phyloP scores from a whole-genome alignment of 2,113 vertebrate genomes.

The Mionectes macconnelli region DNA sequence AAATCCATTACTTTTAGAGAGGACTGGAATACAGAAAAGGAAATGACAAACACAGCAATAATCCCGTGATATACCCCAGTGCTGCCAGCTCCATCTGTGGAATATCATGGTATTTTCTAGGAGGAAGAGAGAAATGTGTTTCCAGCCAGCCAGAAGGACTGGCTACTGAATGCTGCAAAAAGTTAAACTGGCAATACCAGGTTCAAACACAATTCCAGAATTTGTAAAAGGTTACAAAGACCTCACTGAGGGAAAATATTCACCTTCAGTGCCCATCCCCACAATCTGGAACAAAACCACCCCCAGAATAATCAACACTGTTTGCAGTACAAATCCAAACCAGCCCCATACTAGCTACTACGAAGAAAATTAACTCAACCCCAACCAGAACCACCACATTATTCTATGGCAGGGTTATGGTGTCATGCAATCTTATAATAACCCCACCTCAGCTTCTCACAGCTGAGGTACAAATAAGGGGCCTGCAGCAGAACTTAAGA shows the following conservation, averaged over 20 bases:
- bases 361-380: not conserved
- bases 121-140: not conserved
- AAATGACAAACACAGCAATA: constrained; percentile 27
- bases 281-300: not conserved
- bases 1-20: constrained; percentile 29
- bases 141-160: not conserved
- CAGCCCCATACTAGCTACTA: not conserved
- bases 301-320: not conserved
- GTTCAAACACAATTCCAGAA: not conserved
- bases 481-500: not conserved
- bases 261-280: not conserved
- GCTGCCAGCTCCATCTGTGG: not conserved
- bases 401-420: not conserved
- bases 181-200: not conserved
- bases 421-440: not conserved
- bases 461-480: not conserved
- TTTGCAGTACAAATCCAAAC: not conserved
- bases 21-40: not conserved
- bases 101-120: not conserved
- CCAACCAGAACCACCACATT: not conserved
- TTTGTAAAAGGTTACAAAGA: not conserved
- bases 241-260: not conserved
- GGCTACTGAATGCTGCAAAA: not conserved
- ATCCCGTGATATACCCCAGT: not conserved
- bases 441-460: not conserved